Evolutionary conservation across 2,888 invertebrate species (phyloP), one percentile per base, ranked within the genome.

Genomic region (Baronia brevicornis): DNA sequence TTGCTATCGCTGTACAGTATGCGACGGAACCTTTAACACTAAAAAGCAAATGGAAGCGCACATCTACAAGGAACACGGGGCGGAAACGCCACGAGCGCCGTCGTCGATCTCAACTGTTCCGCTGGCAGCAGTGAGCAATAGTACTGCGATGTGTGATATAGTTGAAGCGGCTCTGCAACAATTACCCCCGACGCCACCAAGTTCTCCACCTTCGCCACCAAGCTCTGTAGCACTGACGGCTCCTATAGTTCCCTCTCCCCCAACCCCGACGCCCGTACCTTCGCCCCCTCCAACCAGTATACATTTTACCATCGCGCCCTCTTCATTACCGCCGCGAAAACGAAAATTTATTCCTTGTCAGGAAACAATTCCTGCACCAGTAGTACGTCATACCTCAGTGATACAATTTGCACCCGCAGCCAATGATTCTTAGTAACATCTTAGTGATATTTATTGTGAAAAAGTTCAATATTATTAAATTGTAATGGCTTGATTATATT

Each of bases 11-110:
- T 96, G 96, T 69, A 95, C 95, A 2, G 91, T 95, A 11, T 96
- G 96, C 70, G 93, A 95, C 54, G 93, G 94, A 51, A 95, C 95
- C 0, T 96, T 96, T 61, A 94, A 91, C 54, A 95, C 93, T 12
- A 95, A 95, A 70, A 95, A 95, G 63, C 91, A 91, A 48, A 93
- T 96, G 92, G 95, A 95, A 64, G 88, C 92, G 7, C 95, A 96
- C 69, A 95, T 95, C 34, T 77, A 82, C 39, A 82, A 82, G 43
- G 82, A 82, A 48, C 84, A 84, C 51, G 73, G 86, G 13, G 82
- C 87, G n/a, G 87, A 90, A 48, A 67, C 66, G 18, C 78, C 82
- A 6, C 75, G 79, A 6, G 54, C 63, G 5, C 62, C 78, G 7
- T 57, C 73, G 3, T 48, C 68, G 24, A 70, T 67, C 34, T 46